Conservation (phyloP, 2,888 invertebrate genomes). For the Drymonia ruficornis region DNA sequence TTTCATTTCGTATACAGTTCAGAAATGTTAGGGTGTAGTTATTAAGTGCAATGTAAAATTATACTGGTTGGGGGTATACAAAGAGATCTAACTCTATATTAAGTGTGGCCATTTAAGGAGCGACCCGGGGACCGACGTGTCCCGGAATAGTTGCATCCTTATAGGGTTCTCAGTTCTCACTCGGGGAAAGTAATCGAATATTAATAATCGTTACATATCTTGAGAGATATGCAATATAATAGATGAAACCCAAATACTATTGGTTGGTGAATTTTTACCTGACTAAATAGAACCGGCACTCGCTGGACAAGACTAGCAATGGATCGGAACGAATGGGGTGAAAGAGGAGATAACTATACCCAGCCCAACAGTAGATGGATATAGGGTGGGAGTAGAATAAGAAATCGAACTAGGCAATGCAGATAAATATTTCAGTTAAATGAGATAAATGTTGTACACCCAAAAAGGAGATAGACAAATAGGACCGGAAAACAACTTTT, state of each 20-base stretch:
- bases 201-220: neutral
- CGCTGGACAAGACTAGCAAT: too few relatives aligned
- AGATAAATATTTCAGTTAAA: too few relatives aligned
- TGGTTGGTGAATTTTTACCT: too few relatives aligned
- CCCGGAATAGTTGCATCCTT: slow-evolving; percentile 53
- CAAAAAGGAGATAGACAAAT: too few relatives aligned
- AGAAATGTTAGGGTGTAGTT: slow-evolving; percentile 6
- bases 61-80: slow-evolving; percentile 32
- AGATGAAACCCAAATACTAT: neutral
- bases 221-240: neutral
- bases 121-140: slow-evolving; percentile 39
- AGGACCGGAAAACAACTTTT: too few relatives aligned
- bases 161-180: slow-evolving; percentile 51
- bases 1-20: neutral
- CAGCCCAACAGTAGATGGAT: too few relatives aligned
- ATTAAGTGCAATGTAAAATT: slow-evolving; percentile 32
- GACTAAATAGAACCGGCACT: too few relatives aligned
- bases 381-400: too few relatives aligned
- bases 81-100: slow-evolving; percentile 46
- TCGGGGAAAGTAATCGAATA: slow-evolving; percentile 6
- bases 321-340: too few relatives aligned
- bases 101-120: slow-evolving; percentile 55
- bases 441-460: too few relatives aligned
- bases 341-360: too few relatives aligned
- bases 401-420: too few relatives aligned